Evolutionary conservation across 2,797 vertebrate genomes (phyloP).

Genomic region (Emys orbicularis): DNA sequence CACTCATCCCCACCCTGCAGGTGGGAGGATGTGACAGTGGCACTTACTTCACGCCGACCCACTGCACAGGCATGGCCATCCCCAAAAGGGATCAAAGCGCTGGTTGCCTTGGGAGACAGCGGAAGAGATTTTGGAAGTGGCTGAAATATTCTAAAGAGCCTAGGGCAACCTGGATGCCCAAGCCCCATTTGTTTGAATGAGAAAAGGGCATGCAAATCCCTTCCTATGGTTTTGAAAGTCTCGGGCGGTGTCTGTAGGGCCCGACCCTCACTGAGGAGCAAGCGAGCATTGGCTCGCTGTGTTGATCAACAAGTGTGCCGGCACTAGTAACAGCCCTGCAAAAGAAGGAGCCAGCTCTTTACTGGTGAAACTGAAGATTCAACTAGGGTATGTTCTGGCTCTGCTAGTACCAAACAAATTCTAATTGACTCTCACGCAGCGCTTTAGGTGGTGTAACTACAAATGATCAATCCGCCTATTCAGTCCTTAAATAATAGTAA

Average conservation of each 20-base stretch:
- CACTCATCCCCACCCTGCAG: not conserved
- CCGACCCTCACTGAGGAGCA: not conserved
- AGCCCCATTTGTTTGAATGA: not conserved
- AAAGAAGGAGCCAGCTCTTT: not conserved
- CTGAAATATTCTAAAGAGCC: not conserved
- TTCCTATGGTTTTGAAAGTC: not conserved
- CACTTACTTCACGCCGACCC: not conserved
- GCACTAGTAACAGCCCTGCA: not conserved
- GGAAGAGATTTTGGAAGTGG: not conserved
- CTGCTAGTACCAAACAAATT: not conserved
- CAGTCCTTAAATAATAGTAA: not conserved
- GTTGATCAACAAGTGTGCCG: not conserved
- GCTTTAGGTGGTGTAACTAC: not conserved
- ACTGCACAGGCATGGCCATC: not conserved
- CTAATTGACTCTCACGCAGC: not conserved
- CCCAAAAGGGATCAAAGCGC: not conserved
- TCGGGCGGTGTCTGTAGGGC: not conserved
- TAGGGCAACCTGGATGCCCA: not conserved
- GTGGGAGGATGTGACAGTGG: not conserved
- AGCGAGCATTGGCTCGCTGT: not conserved
- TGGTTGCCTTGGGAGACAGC: not conserved
- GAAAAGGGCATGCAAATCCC: not conserved
- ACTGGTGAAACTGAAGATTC: not conserved
- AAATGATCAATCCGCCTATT: not conserved
- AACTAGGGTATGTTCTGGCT: not conserved